These are phyloP conservation scores for Andrena camellia DNA, from an alignment of 2,888 invertebrate genomes.

Conservation along the genomic window DNA sequence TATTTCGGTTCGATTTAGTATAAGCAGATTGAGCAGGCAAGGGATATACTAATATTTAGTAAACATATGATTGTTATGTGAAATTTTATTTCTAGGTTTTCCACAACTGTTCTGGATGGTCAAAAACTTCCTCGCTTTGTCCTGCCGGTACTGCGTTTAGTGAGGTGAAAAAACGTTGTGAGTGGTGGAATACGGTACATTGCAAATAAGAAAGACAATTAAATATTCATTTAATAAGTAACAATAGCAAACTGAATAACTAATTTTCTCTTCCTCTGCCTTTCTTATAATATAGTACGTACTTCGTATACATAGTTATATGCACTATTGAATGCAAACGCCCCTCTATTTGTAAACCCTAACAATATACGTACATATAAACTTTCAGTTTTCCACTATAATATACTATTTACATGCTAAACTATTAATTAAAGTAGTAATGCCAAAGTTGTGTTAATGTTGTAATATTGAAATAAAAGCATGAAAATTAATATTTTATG, in stretches of 20 bases:
- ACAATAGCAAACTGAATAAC: not conserved
- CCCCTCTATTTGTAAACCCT: too few relatives aligned
- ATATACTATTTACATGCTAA: too few relatives aligned
- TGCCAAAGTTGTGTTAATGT: too few relatives aligned
- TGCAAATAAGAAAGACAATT: constrained; percentile 42
- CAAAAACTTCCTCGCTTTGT: constrained; percentile 92
- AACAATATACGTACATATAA: too few relatives aligned
- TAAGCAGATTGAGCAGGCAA: too few relatives aligned
- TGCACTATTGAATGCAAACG: too few relatives aligned
- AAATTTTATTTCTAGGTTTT: constrained; percentile 88
- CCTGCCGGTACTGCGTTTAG: constrained; percentile 94
- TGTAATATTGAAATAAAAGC: too few relatives aligned
- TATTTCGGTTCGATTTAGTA: too few relatives aligned
- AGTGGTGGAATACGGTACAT: constrained; percentile 94
- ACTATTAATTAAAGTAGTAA: too few relatives aligned
- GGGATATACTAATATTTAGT: too few relatives aligned
- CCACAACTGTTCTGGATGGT: constrained; percentile 93
- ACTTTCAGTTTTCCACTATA: too few relatives aligned
- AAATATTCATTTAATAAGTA: constrained; percentile 7
- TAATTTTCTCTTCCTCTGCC: not conserved
- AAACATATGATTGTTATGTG: not conserved
- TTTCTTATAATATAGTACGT: not conserved
- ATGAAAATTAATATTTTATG: too few relatives aligned
- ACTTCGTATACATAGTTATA: not conserved
- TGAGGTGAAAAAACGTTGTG: constrained; percentile 93